phyloP scores from a whole-genome alignment of 2,113 vertebrate species.

The Perca fluviatilis region DNA sequence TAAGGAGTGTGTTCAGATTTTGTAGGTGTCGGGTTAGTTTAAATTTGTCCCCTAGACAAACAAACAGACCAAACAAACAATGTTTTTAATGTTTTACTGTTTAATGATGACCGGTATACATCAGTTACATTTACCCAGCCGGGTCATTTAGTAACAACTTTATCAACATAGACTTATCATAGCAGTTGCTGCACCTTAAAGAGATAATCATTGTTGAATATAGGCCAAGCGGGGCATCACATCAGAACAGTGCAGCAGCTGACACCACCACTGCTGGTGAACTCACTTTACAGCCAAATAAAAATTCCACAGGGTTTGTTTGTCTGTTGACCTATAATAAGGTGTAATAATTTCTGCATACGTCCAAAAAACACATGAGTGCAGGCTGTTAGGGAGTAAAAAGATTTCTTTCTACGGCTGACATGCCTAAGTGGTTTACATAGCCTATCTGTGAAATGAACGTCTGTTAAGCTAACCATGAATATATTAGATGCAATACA shows the following conservation, averaged over 20 bases:
- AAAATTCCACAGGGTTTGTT: not conserved
- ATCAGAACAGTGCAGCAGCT: not conserved
- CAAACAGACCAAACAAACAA: slow-evolving; percentile 48
- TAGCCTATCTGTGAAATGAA: not conserved
- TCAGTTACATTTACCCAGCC: slow-evolving; percentile 31
- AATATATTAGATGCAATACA: not conserved
- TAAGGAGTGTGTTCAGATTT: not conserved
- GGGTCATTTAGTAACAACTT: slow-evolving; percentile 72
- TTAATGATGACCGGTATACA: slow-evolving; percentile 40
- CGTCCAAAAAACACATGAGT: not conserved
- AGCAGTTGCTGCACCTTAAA: slow-evolving; percentile 41
- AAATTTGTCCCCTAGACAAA: slow-evolving; percentile 34
- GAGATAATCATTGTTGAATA: slow-evolving; percentile 48
- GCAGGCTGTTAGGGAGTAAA: not conserved
- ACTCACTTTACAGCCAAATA: not conserved
- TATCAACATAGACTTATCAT: slow-evolving; percentile 73
- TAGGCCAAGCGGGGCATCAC: slow-evolving; percentile 26
- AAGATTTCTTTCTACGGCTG: not conserved
- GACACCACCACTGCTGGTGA: not conserved
- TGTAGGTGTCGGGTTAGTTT: slow-evolving; percentile 21
- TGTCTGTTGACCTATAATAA: not conserved
- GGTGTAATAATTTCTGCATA: not conserved
- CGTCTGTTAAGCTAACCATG: not conserved
- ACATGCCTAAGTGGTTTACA: not conserved
- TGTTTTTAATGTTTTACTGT: slow-evolving; percentile 40